Evolutionary conservation across 2,888 invertebrate genomes (phyloP).

Genomic region (Ligdia adustata): DNA sequence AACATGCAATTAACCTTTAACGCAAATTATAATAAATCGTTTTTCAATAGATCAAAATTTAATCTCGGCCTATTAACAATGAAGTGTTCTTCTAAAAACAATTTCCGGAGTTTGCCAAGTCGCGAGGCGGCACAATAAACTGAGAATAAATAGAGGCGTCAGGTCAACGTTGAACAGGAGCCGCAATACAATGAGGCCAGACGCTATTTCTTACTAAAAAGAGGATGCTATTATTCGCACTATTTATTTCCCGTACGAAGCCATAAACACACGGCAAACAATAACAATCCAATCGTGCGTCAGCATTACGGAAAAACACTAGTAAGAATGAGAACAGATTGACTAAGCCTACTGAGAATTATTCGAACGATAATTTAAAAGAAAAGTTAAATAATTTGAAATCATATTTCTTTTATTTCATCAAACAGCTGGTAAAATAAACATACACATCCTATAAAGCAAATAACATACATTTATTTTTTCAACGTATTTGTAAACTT

Average conservation of each 20-base stretch:
- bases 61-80: background rate
- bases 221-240: slow-evolving; percentile 24
- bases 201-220: slow-evolving; percentile 23
- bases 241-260: slow-evolving; percentile 22
- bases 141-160: slow-evolving; percentile 13
- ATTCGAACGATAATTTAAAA: background rate
- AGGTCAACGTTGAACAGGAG: slow-evolving; percentile 19
- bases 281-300: slow-evolving; percentile 20
- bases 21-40: slow-evolving; percentile 8
- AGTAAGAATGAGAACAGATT: slow-evolving; percentile 15
- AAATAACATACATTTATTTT: slow-evolving; percentile 34
- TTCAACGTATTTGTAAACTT: slow-evolving; percentile 43
- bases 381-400: no score
- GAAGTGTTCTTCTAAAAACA: slow-evolving; percentile 10
- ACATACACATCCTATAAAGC: background rate
- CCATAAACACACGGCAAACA: slow-evolving; percentile 24
- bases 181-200: slow-evolving; percentile 26
- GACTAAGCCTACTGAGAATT: background rate
- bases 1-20: slow-evolving; percentile 3
- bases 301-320: slow-evolving; percentile 15
- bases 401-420: no score
- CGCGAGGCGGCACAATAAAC: slow-evolving; percentile 8
- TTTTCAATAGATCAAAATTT: slow-evolving; percentile 3
- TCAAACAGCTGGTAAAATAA: no score
- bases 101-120: slow-evolving; percentile 18